Evolutionary conservation across 1,140 invertebrate genomes (phyloP).

Genomic region (Drosophila lacteicornis): DNA sequence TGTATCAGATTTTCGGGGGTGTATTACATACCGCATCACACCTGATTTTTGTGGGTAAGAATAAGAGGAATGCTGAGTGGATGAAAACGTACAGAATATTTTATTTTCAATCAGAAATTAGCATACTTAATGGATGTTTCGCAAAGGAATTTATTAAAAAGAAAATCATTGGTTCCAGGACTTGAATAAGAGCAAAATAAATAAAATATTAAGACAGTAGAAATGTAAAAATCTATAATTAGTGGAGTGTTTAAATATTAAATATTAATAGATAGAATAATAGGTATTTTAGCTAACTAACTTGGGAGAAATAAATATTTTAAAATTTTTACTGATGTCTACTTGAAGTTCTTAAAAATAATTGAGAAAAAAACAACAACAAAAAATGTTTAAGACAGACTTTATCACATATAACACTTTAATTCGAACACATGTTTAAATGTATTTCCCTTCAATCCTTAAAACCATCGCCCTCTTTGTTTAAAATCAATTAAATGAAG

Average conservation of each 20-base stretch:
- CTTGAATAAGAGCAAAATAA: background rate
- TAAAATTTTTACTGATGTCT: too few species aligned
- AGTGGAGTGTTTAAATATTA: background rate
- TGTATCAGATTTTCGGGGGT: constrained; percentile 22
- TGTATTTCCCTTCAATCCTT: background rate
- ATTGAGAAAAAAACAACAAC: too few species aligned
- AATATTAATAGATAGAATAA: too few species aligned
- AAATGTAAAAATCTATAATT: background rate
- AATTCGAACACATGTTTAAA: background rate
- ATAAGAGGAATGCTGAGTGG: constrained; percentile 14
- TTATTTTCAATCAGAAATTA: constrained; percentile 19
- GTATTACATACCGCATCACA: constrained; percentile 53
- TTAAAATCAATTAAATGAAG: constrained; percentile 26
- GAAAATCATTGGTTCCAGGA: background rate
- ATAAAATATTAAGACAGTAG: background rate
- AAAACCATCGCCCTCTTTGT: background rate
- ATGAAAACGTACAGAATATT: constrained; percentile 32
- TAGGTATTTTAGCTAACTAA: too few species aligned
- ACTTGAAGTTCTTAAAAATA: too few species aligned
- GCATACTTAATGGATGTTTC: constrained; percentile 8
- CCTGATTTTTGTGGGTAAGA: constrained; percentile 50
- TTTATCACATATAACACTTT: background rate
- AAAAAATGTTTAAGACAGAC: background rate
- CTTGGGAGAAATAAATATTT: too few species aligned
- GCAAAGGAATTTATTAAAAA: constrained; percentile 1